Conservation (phyloP, 92 coral and sea anemone genomes). For the Palythoa grandiflora region DNA sequence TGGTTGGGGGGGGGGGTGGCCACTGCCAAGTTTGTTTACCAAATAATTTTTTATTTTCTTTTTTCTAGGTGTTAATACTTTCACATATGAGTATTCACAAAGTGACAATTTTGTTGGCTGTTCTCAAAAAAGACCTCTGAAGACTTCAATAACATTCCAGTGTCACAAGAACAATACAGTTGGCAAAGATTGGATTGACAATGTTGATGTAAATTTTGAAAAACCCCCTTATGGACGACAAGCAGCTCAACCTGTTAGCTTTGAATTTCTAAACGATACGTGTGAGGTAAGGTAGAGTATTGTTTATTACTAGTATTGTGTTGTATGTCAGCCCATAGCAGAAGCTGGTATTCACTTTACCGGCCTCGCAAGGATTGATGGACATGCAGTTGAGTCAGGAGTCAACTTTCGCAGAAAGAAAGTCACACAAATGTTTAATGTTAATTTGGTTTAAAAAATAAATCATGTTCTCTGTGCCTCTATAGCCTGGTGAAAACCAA, state of each 20-base stretch:
- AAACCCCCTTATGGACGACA: not conserved
- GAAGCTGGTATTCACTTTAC: too few relatives aligned
- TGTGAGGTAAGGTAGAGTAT: not conserved
- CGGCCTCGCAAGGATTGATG: too few relatives aligned
- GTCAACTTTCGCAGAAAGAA: too few relatives aligned
- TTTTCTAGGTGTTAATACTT: not conserved
- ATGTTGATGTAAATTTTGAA: not conserved
- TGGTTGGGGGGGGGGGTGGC: too few relatives aligned
- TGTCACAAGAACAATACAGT: not conserved
- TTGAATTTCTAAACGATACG: not conserved
- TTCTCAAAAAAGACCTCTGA: not conserved
- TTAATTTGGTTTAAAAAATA: too few relatives aligned
- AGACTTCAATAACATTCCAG: slow-evolving; percentile 24
- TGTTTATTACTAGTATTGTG: not conserved
- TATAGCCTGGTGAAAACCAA: too few relatives aligned
- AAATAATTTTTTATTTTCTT: not conserved
- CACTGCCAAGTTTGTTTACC: too few relatives aligned
- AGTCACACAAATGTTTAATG: too few relatives aligned
- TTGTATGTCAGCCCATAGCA: too few relatives aligned
- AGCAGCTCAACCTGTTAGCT: slow-evolving; percentile 12
- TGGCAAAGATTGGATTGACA: not conserved
- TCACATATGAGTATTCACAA: slow-evolving; percentile 12
- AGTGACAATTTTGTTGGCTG: not conserved
- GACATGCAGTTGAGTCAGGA: too few relatives aligned
- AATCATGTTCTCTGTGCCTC: too few relatives aligned